phyloP scores from a whole-genome alignment of 2,113 vertebrate species.

The Mobula hypostoma region DNA sequence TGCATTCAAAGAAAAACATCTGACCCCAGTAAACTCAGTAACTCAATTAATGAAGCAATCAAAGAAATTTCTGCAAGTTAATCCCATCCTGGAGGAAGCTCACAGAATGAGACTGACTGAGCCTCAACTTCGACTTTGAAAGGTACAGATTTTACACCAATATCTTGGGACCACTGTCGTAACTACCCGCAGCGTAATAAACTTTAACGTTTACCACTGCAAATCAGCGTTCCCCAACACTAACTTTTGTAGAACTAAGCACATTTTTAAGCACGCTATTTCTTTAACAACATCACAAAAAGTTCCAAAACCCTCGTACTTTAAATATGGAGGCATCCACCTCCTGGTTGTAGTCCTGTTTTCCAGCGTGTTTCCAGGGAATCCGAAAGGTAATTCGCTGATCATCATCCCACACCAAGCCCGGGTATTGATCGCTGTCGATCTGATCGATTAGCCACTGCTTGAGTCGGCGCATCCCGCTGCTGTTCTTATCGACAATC shows the following conservation, averaged over 20 bases:
- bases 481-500: constrained; percentile 71
- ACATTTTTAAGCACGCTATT: neutral
- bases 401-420: constrained; percentile 87
- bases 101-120: too few species aligned
- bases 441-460: constrained; percentile 97
- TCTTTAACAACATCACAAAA: neutral
- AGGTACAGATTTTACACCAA: neutral
- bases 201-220: too few species aligned
- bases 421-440: constrained; percentile 75
- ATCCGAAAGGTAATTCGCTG: constrained; percentile 86
- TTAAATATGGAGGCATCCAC: constrained; percentile 95
- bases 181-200: neutral
- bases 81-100: too few species aligned
- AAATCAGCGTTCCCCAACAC: neutral
- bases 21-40: neutral
- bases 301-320: constrained; percentile 56
- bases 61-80: neutral
- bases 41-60: neutral
- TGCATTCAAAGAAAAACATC: neutral
- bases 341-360: constrained; percentile 97
- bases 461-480: constrained; percentile 72
- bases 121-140: too few species aligned
- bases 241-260: neutral
- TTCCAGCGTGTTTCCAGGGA: constrained; percentile 94
- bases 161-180: neutral